These are phyloP conservation scores for Oophaga pumilio DNA, from an alignment of 2,113 vertebrate genomes.

Conservation along the genomic window DNA sequence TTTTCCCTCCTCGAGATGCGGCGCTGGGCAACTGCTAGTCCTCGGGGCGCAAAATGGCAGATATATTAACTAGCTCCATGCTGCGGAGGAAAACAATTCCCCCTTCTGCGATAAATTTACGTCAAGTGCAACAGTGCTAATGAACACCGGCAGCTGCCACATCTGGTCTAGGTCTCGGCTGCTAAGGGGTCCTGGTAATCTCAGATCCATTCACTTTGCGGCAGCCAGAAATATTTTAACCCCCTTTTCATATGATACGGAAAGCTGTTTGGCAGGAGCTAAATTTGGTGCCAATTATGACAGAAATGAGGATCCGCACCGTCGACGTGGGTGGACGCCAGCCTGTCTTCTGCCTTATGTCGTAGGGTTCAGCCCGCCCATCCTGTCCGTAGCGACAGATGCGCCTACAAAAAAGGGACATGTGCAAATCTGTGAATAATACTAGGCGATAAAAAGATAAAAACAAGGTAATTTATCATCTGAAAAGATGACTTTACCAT, in stretches of 20 bases:
- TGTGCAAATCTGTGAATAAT: not conserved
- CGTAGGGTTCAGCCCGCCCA: not conserved
- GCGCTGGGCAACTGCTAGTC: not conserved
- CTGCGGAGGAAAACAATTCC: not conserved
- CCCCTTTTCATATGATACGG: not conserved
- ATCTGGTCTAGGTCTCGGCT: constrained; percentile 2
- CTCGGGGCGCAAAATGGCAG: not conserved
- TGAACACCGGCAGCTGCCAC: constrained; percentile 18
- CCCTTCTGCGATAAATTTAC: constrained; percentile 1
- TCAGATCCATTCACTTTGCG: not conserved
- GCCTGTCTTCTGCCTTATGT: constrained; percentile 8
- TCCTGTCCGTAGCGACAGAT: not conserved
- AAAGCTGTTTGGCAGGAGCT: constrained; percentile 6
- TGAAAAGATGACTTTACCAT: not conserved
- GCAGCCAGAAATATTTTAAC: not conserved
- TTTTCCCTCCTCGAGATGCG: not conserved
- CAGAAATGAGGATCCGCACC: not conserved
- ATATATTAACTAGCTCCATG: constrained; percentile 21
- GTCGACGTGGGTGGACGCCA: not conserved
- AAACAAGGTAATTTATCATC: not conserved
- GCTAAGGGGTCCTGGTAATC: constrained; percentile 21
- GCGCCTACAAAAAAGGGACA: not conserved
- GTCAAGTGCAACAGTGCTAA: not conserved
- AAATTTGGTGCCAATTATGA: not conserved
- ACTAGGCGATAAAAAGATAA: no score